Evolutionary conservation across 2,888 invertebrate species (phyloP), one percentile per base, ranked within the genome.

Genomic region (Eupithecia dodoneata): DNA sequence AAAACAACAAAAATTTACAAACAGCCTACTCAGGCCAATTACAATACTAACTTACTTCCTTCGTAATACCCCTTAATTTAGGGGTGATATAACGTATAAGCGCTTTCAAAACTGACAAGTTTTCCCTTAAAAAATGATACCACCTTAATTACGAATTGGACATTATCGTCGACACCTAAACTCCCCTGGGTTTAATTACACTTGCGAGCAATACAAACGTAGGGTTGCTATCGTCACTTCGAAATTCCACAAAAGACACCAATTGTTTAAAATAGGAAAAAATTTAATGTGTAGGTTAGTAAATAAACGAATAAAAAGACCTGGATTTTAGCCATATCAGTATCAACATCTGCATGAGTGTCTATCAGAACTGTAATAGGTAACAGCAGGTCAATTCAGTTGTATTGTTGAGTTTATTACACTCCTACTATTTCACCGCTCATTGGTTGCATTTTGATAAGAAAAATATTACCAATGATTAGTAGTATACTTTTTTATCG

Each of bases 141-240:
- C 85, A 83, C 84, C 83, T 86, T 90, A 90, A 91, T 92, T 89
- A 91, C 87, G 87, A 91, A 92, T 91, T 89, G 86, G 85, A 85
- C 89, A 90, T 91, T 91, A 91, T 81, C 86, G 84, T 86, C 87
- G 86, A 87, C 92, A 91, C 92, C 90, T 91, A 88, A 84, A 82
- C 83, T 88, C 90, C 91, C 91, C 85, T 84, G 89, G 83, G 89
- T 79, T 82, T 81, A 2, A 13, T 13, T 66, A 66, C 42, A 66
- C 66, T 42, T 66, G 42, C 42, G 66, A 66, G 66, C 66, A 66
- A 13, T 13, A 2, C 2, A 5, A 7, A n/a, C 0, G 15, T 52
- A 52, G 15, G 15, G 15, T 15, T 15, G 6, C 2, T 15, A 6
- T 52, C n/a, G 52, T 15, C 4, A 6, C 52, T 4, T 52, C 15